Evolutionary conservation across 2,797 vertebrate genomes (phyloP).

Genomic region (Arremon brunneinucha): DNA sequence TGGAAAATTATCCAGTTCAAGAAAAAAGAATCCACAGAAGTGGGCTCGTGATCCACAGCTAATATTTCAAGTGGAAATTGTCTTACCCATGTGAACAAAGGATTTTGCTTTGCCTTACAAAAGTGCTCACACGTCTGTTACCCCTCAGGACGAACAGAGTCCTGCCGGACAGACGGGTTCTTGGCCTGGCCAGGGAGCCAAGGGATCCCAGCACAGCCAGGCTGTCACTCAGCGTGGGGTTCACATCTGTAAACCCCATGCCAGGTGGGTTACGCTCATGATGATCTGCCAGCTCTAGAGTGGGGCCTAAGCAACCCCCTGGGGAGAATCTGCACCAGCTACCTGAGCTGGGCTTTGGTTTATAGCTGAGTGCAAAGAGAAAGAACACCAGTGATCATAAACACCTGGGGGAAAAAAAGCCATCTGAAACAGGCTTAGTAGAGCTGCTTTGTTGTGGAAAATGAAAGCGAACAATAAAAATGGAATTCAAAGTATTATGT

Average conservation of each 20-base stretch:
- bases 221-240: not conserved
- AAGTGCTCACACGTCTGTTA: rapidly evolving
- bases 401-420: not conserved
- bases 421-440: not conserved
- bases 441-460: constrained; percentile 9
- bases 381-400: not conserved
- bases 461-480: not conserved
- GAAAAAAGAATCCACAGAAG: constrained; percentile 63
- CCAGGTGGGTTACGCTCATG: not conserved
- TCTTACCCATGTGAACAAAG: not conserved
- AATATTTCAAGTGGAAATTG: constrained; percentile 56
- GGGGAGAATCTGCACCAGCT: not conserved
- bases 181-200: not conserved
- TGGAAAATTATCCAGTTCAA: constrained; percentile 75
- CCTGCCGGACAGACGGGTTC: not conserved
- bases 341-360: not conserved
- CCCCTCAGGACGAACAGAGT: rapidly evolving
- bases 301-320: rapidly evolving
- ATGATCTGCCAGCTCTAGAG: not conserved
- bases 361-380: not conserved
- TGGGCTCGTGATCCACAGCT: not conserved
- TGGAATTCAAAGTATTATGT: not conserved
- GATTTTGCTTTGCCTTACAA: not conserved
- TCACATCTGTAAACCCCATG: rapidly evolving
- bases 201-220: not conserved